Percentiles rank a stretch among this genome's conserved stretches.
Evolutionary conservation across 2,888 invertebrate species (phyloP).

Genomic region (Drosophila tanythrix): DNA sequence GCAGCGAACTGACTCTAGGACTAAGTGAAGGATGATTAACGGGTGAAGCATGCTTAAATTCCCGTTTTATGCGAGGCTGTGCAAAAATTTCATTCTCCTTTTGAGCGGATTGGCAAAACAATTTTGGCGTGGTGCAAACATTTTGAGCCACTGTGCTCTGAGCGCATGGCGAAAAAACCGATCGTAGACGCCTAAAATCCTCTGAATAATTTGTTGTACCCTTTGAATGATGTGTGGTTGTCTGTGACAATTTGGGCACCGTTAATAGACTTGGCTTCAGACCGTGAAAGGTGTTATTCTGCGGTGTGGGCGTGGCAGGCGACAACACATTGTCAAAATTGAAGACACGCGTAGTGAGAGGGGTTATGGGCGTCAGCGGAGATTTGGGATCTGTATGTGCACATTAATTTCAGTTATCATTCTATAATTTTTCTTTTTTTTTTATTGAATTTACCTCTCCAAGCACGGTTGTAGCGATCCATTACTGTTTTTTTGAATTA

Average conservation of each 20-base stretch:
- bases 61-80: neutral
- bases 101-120: neutral
- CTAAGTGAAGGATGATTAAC: slow-evolving; percentile 62
- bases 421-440: neutral
- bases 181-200: slow-evolving; percentile 53
- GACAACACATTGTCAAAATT: slow-evolving; percentile 53
- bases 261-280: slow-evolving; percentile 2
- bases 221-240: neutral
- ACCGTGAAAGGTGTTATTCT: neutral
- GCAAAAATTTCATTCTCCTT: neutral
- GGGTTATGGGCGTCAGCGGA: slow-evolving; percentile 72
- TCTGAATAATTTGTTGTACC: slow-evolving; percentile 35
- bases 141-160: slow-evolving; percentile 23
- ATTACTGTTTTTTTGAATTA: slow-evolving; percentile 18
- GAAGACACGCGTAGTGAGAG: slow-evolving; percentile 59
- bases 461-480: slow-evolving; percentile 68
- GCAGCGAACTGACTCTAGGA: slow-evolving; percentile 60
- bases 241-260: slow-evolving; percentile 1
- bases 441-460: slow-evolving; percentile 53
- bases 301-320: slow-evolving; percentile 15
- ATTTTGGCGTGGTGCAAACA: neutral
- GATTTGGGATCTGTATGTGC: slow-evolving; percentile 63
- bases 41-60: slow-evolving; percentile 58
- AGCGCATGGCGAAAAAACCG: slow-evolving; percentile 56
- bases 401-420: neutral